phyloP scores from a whole-genome alignment of 2,797 vertebrate genomes.

The Cheirogaleus major region DNA sequence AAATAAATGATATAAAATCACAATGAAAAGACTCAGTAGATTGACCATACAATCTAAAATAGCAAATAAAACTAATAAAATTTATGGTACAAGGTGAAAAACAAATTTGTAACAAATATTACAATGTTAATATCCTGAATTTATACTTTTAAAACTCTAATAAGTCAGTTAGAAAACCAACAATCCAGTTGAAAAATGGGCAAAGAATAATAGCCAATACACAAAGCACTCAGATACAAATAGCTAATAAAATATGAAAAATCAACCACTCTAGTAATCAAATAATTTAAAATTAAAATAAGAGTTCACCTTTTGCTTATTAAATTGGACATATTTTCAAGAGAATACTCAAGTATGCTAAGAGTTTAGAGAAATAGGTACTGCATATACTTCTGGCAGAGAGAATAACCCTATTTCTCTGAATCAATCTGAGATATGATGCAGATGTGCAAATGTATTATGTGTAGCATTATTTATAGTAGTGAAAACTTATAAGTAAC shows the following conservation, averaged over 20 bases:
- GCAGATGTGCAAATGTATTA: background rate
- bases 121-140: background rate
- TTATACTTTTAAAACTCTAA: conserved; percentile 28
- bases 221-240: conserved; percentile 6
- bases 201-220: background rate
- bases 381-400: background rate
- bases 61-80: conserved; percentile 46
- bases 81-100: background rate
- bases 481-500: conserved; percentile 11
- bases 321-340: conserved; percentile 14
- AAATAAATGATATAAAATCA: background rate
- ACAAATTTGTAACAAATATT: conserved; percentile 20
- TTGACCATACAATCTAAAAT: background rate
- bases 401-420: conserved; percentile 42
- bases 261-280: background rate
- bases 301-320: background rate
- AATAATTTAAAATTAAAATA: conserved; percentile 36
- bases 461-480: background rate
- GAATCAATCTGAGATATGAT: conserved; percentile 1
- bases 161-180: conserved; percentile 17
- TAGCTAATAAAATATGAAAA: background rate
- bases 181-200: background rate
- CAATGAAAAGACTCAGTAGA: background rate
- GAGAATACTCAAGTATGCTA: background rate
- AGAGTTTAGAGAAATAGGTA: conserved; percentile 15